phyloP scores from a whole-genome alignment of 2,888 invertebrate genomes.

The Pandemis heparana region DNA sequence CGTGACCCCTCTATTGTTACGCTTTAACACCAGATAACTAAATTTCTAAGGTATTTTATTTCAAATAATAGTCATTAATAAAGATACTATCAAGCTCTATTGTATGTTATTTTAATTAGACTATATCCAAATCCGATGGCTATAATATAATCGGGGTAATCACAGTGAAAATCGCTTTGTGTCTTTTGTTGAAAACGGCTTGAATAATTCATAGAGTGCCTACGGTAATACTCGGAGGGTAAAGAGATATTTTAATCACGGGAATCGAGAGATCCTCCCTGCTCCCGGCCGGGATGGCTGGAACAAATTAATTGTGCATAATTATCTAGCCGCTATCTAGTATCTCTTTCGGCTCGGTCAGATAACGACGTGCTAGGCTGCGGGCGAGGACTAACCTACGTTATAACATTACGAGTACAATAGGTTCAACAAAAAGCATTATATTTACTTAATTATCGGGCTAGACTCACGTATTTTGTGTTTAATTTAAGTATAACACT shows the following conservation, averaged over 20 bases:
- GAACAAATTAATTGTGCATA: constrained; percentile 43
- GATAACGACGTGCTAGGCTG: constrained; percentile 25
- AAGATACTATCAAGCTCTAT: constrained; percentile 33
- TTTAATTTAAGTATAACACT: no score
- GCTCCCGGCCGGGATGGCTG: constrained; percentile 17
- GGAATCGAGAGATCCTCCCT: constrained; percentile 35
- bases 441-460: not conserved
- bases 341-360: constrained; percentile 14
- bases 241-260: constrained; percentile 46
- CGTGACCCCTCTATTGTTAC: constrained; percentile 10
- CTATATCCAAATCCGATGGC: constrained; percentile 34
- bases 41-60: constrained; percentile 30
- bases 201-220: constrained; percentile 45
- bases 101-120: constrained; percentile 37
- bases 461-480: not conserved
- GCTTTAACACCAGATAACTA: constrained; percentile 13
- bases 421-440: not conserved
- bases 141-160: constrained; percentile 42
- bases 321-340: constrained; percentile 41
- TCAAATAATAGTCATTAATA: constrained; percentile 34
- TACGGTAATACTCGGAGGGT: constrained; percentile 44
- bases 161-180: constrained; percentile 41
- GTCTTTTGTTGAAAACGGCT: constrained; percentile 40
- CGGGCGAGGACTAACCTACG: not conserved
- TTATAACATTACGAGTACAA: not conserved